Conservation (phyloP, 2,797 vertebrate genomes). For the Tachyglossus aculeatus region DNA sequence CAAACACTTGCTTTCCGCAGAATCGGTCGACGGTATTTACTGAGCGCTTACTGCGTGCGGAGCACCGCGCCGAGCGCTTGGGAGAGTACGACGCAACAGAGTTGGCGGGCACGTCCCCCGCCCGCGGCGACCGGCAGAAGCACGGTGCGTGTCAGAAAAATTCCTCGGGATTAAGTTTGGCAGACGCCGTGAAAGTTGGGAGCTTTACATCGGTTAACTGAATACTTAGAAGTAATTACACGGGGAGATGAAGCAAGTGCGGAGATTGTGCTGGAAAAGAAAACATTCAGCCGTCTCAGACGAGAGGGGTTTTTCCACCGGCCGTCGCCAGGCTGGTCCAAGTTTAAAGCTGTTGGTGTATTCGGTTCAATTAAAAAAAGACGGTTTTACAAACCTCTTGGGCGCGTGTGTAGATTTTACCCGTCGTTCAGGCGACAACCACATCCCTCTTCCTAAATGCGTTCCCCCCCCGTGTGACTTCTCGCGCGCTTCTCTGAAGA, state of each 20-base stretch:
- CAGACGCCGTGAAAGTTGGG: constrained; percentile 66
- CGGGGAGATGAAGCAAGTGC: constrained; percentile 64
- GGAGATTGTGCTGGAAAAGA: constrained; percentile 58
- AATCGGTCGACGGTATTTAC: no score
- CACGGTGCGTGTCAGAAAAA: constrained; percentile 61
- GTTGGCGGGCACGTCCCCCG: constrained; percentile 55
- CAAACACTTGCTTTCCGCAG: no score
- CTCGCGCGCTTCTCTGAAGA: constrained; percentile 73
- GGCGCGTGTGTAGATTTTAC: constrained; percentile 72
- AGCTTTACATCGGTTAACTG: constrained; percentile 64
- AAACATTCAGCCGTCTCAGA: constrained; percentile 69
- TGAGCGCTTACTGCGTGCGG: no score
- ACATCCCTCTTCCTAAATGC: constrained; percentile 67
- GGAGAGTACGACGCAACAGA: constrained; percentile 52
- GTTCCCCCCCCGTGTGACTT: constrained; percentile 73
- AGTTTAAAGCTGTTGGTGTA: constrained; percentile 76
- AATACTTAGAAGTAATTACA: constrained; percentile 64
- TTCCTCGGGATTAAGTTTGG: constrained; percentile 62
- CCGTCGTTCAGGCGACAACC: constrained; percentile 70
- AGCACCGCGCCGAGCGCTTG: no score
- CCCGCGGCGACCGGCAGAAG: constrained; percentile 57
- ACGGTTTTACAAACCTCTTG: constrained; percentile 74
- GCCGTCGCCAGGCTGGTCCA: constrained; percentile 67
- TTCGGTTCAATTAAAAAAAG: constrained; percentile 72
- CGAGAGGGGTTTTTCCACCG: constrained; percentile 66